phyloP scores from a whole-genome alignment of 2,797 vertebrate species.

The Sarcoramphus papa region DNA sequence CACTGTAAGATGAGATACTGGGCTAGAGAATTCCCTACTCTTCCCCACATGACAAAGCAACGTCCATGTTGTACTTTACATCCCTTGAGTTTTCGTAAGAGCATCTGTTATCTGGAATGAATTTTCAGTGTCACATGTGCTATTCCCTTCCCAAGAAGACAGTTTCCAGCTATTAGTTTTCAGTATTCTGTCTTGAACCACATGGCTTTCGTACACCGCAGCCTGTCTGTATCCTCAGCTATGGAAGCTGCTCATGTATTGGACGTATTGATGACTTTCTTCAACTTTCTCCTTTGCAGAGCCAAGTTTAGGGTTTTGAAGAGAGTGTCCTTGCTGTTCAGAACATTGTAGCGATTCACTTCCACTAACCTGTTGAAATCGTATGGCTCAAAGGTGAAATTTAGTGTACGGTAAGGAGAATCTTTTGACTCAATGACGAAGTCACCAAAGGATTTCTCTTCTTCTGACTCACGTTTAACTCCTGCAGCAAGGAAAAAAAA shows the following conservation, averaged over 20 bases:
- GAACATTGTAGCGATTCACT: conserved; percentile 78
- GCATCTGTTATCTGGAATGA: not conserved
- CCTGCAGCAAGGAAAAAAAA: conserved; percentile 64
- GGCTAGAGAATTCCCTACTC: not conserved
- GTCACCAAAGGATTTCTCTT: conserved; percentile 75
- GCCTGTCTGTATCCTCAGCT: not conserved
- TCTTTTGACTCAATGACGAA: conserved; percentile 68
- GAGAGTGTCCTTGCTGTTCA: conserved; percentile 74
- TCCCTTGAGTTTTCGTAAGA: not conserved
- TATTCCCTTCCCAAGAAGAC: not conserved
- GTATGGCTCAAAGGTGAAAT: conserved; percentile 73
- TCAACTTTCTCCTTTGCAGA: conserved; percentile 60
- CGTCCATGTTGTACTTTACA: not conserved
- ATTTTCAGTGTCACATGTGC: not conserved
- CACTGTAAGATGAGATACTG: not conserved
- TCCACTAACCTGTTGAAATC: conserved; percentile 76
- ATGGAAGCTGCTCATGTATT: not conserved
- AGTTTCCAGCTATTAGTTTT: not conserved
- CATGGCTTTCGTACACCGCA: not conserved
- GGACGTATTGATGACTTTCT: not conserved
- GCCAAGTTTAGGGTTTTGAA: conserved; percentile 60
- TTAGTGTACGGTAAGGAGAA: conserved; percentile 77
- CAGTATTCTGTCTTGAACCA: not conserved
- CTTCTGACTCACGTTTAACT: conserved; percentile 68
- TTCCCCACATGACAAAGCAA: not conserved